Percentiles rank a stretch among this genome's conserved stretches.
phyloP scores from a whole-genome alignment of 2,797 vertebrate genomes.

The Acomys russatus region DNA sequence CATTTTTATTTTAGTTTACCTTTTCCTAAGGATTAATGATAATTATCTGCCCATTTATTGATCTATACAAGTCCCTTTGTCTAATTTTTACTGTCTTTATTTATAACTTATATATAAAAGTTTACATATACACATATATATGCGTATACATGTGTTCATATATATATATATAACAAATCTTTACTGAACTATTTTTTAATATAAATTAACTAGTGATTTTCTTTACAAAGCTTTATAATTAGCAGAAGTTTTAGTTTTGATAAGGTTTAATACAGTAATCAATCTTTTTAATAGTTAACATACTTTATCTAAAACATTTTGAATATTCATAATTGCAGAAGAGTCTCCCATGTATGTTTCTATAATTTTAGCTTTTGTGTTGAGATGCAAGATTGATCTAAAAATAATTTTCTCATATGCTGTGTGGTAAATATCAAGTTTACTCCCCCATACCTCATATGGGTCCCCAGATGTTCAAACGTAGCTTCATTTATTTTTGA shows the following conservation, averaged over 20 bases:
- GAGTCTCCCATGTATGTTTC: neutral
- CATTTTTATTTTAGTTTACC: neutral
- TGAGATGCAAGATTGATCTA: neutral
- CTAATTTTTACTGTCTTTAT: neutral
- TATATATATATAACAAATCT: neutral
- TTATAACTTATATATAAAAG: neutral
- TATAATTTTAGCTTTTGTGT: constrained; percentile 29
- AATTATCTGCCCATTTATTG: neutral
- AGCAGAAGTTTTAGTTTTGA: constrained; percentile 28
- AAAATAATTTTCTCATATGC: neutral
- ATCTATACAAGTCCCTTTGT: neutral
- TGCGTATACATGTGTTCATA: neutral
- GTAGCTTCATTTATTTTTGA: neutral
- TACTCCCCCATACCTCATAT: neutral
- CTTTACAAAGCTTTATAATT: neutral
- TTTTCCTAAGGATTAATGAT: neutral
- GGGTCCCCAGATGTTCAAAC: neutral
- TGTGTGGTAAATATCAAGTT: neutral
- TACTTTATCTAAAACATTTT: neutral
- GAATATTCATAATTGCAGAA: neutral
- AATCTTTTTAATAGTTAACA: neutral
- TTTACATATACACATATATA: neutral
- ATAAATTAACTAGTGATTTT: neutral
- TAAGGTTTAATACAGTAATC: neutral
- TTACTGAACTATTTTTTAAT: neutral